These are phyloP conservation scores for Margarornis squamiger DNA, from an alignment of 2,797 vertebrate species.

Conservation along the genomic window DNA sequence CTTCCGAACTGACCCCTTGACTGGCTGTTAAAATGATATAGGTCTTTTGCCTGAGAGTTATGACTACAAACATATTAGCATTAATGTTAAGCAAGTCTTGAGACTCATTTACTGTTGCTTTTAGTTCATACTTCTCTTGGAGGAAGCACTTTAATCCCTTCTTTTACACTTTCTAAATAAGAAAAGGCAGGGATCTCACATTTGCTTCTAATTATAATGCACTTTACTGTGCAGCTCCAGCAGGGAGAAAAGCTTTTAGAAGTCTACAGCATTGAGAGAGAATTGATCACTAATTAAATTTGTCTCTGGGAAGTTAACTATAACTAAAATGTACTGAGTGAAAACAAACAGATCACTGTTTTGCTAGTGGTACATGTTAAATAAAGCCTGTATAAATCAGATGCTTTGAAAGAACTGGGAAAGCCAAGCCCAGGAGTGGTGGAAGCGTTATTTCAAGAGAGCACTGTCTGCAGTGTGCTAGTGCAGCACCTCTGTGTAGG, in stretches of 20 bases:
- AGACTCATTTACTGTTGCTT: background rate
- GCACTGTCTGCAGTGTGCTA: background rate
- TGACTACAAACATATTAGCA: background rate
- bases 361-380: background rate
- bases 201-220: background rate
- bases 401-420: background rate
- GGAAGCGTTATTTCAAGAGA: background rate
- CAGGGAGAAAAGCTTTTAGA: background rate
- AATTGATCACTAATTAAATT: conserved; percentile 6
- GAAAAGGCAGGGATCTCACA: background rate
- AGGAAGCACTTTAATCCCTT: background rate
- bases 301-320: background rate
- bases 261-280: background rate
- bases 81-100: background rate
- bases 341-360: background rate
- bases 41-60: background rate
- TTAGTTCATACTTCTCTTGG: background rate
- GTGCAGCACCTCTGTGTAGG: background rate
- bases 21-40: background rate
- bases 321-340: background rate
- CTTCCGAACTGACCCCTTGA: background rate
- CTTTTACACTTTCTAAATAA: background rate
- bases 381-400: background rate
- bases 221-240: background rate
- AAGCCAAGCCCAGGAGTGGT: fast-evolving